Percentiles rank a stretch among this genome's conserved stretches.
Evolutionary conservation across 2,888 invertebrate genomes (phyloP).

Genomic region (Trachelus troglodyta): DNA sequence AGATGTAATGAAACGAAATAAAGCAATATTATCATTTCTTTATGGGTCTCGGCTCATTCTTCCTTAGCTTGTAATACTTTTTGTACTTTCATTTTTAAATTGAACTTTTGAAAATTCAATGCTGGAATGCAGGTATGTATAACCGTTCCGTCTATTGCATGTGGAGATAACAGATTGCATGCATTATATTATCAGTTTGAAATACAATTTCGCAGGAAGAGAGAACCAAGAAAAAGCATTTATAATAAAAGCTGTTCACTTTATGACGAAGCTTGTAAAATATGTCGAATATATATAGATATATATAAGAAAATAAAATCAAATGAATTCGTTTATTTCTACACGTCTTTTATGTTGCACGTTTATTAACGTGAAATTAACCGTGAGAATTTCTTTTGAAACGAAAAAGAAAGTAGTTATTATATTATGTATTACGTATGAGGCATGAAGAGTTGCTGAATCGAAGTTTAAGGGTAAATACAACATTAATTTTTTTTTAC

Average conservation of each 20-base stretch:
- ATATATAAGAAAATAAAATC: neutral
- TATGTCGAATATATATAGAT: neutral
- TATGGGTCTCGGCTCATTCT: slow-evolving; percentile 7
- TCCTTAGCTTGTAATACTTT: neutral
- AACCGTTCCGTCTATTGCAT: neutral
- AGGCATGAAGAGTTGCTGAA: neutral
- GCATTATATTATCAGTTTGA: neutral
- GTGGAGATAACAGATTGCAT: neutral
- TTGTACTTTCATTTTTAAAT: neutral
- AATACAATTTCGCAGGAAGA: neutral
- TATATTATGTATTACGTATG: neutral
- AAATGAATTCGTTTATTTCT: neutral
- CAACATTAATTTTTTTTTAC: neutral
- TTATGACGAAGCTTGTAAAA: neutral
- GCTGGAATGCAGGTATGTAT: neutral
- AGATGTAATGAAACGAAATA: slow-evolving; percentile 28
- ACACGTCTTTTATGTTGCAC: neutral
- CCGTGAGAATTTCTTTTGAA: neutral
- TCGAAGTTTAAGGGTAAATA: neutral
- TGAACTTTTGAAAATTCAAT: neutral
- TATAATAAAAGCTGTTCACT: neutral
- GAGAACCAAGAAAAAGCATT: neutral
- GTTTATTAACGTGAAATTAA: neutral
- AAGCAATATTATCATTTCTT: slow-evolving; percentile 36
- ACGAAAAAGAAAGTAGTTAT: neutral